These are phyloP conservation scores for Hyperoplus lanceolatus DNA, from an alignment of 2,797 vertebrate genomes.

Conservation along the genomic window DNA sequence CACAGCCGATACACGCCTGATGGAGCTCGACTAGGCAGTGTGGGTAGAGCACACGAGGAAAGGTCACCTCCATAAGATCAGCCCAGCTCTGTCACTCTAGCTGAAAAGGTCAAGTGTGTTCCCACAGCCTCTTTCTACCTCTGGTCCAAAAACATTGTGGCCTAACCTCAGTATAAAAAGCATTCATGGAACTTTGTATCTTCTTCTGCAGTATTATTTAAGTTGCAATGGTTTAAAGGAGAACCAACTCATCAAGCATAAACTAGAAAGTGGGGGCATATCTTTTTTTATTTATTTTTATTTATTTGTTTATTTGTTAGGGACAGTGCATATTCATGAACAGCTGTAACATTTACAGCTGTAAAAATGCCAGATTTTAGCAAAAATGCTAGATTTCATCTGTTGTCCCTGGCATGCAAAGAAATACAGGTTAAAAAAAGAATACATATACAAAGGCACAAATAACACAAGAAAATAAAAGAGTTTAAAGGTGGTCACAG, in stretches of 20 bases:
- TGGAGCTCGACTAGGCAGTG: slow-evolving; percentile 60
- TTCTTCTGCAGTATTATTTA: slow-evolving; percentile 4
- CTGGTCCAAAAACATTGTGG: slow-evolving; percentile 50
- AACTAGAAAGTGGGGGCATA: neutral
- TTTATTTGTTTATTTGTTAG: no score
- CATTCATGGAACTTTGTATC: slow-evolving; percentile 19
- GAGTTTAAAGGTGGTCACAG: no score
- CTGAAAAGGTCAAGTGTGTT: slow-evolving; percentile 85
- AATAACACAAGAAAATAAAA: no score
- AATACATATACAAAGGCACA: no score
- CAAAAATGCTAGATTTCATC: no score
- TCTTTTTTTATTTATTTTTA: neutral
- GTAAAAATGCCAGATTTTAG: no score
- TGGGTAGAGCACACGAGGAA: slow-evolving; percentile 70
- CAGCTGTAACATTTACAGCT: no score
- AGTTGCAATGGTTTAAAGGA: slow-evolving; percentile 3
- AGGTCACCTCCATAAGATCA: slow-evolving; percentile 82
- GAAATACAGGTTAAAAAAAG: no score
- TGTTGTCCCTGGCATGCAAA: no score
- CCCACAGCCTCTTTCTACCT: slow-evolving; percentile 58
- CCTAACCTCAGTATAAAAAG: slow-evolving; percentile 46
- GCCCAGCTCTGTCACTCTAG: slow-evolving; percentile 77
- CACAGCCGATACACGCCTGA: slow-evolving; percentile 42
- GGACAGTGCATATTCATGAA: no score
- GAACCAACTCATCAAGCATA: neutral